Percentiles rank a stretch among this genome's conserved stretches.
Conservation (phyloP, 2,113 vertebrate species). For the Strigops habroptila region DNA sequence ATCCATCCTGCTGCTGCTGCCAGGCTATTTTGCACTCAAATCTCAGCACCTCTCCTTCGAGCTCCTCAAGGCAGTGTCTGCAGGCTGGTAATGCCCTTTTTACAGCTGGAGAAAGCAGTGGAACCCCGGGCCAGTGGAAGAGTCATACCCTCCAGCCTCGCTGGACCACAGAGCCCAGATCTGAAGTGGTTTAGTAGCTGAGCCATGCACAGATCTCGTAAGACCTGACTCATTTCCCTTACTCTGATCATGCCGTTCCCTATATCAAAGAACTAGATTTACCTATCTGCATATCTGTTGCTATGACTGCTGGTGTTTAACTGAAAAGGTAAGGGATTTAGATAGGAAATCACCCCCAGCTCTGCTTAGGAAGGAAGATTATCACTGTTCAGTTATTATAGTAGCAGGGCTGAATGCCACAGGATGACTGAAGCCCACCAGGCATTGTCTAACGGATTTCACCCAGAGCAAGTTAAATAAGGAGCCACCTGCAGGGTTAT, state of each 20-base stretch:
- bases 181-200: not conserved
- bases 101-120: not conserved
- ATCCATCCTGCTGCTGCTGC: not conserved
- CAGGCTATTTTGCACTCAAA: not conserved
- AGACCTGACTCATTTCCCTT: not conserved
- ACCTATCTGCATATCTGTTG: slow-evolving; percentile 18
- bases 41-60: not conserved
- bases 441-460: not conserved
- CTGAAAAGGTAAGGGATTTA: slow-evolving; percentile 17
- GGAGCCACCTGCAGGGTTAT: not conserved
- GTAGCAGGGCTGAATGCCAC: not conserved
- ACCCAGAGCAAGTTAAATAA: not conserved
- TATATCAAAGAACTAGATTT: slow-evolving; percentile 8
- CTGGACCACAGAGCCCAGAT: not conserved
- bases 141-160: not conserved
- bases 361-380: not conserved
- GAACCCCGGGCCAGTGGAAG: not conserved
- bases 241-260: not conserved
- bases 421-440: not conserved
- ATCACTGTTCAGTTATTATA: not conserved
- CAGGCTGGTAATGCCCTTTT: not conserved
- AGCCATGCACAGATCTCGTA: not conserved
- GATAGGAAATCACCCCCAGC: not conserved
- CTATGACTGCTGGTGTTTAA: slow-evolving; percentile 10
- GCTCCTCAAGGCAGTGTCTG: not conserved